phyloP scores from a whole-genome alignment of 2,113 vertebrate genomes.

The Nipponia nippon region DNA sequence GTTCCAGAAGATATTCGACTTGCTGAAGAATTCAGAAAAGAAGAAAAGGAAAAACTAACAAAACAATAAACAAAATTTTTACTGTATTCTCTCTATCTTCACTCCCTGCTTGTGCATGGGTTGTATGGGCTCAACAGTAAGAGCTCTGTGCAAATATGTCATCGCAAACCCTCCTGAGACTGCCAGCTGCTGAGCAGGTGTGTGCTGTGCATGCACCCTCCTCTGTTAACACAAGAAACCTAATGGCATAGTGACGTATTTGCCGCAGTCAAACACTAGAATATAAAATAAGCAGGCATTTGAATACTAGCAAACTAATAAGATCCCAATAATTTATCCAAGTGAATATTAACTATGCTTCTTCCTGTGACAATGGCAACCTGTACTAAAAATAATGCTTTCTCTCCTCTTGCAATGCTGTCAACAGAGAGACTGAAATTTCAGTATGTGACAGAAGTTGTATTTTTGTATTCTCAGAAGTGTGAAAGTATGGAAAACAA shows the following conservation, averaged over 20 bases:
- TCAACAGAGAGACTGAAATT: not conserved
- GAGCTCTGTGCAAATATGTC: not conserved
- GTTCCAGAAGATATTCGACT: not conserved
- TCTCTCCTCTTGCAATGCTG: not conserved
- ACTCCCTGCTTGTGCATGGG: not conserved
- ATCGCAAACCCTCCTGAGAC: not conserved
- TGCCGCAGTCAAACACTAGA: not conserved
- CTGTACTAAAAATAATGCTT: not conserved
- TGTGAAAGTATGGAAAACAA: not conserved
- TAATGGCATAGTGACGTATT: fast-evolving
- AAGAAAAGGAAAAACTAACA: not conserved
- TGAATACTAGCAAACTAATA: not conserved
- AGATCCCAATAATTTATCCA: not conserved
- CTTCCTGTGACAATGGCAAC: not conserved
- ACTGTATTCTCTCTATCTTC: not conserved
- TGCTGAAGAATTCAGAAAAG: not conserved
- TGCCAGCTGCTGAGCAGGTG: not conserved
- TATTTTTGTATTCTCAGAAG: not conserved
- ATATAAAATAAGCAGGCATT: not conserved
- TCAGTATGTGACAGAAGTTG: not conserved
- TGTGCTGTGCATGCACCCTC: not conserved
- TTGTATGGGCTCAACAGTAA: not conserved
- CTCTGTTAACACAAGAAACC: not conserved
- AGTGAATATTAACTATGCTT: not conserved
- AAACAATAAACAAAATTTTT: not conserved